Evolutionary conservation across 1,140 invertebrate genomes (phyloP), one percentile per base, ranked within the genome.

Genomic region (Lanistes nyassanus): DNA sequence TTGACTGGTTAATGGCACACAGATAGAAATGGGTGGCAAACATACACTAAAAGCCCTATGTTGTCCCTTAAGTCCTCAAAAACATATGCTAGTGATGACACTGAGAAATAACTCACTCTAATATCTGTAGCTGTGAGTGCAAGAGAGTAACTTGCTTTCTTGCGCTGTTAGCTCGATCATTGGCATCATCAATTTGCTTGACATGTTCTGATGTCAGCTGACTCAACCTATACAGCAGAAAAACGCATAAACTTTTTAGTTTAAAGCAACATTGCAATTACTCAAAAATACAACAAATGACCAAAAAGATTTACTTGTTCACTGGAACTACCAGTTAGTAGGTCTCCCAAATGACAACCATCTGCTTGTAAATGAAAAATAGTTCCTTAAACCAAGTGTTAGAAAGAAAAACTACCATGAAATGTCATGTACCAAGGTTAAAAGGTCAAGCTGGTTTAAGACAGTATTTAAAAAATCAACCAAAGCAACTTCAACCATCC

Each of bases 151-250:
- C 73, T 47, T 86, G 86, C 78, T 83, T 81, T 60, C 81, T 80
- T 16, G 85, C 81, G 78, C 83, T 84, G 58, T 39, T 80, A n/a
- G 80, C 79, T 67, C 79, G 66, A 67, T 86, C 85, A 56, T 78
- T 80, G 29, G 80, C 77, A 21, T 79, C 64, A 56, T 81, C 72
- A 42, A 86, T 55, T 69, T 83, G 81, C 47, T 81, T 80, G 62
- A 85, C 85, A 76, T 84, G 82, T 39, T 87, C 85, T 36, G 71
- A 37, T 36, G 79, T 79, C 81, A 87, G 75, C 51, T 74, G 75
- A 34, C 76, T 77, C 26, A 85, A 77, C 69, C 85, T 87, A 71
- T 68, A 51, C 29, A 76, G 74, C 29, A 58, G 65, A 36, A 26
- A n/a, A 21, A 76, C n/a, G 39, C 13, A 9, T 9, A 37, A 65